Base-by-base conservation (phyloP, 92 coral and sea anemone species). In the Desmophyllum pertusum region DNA sequence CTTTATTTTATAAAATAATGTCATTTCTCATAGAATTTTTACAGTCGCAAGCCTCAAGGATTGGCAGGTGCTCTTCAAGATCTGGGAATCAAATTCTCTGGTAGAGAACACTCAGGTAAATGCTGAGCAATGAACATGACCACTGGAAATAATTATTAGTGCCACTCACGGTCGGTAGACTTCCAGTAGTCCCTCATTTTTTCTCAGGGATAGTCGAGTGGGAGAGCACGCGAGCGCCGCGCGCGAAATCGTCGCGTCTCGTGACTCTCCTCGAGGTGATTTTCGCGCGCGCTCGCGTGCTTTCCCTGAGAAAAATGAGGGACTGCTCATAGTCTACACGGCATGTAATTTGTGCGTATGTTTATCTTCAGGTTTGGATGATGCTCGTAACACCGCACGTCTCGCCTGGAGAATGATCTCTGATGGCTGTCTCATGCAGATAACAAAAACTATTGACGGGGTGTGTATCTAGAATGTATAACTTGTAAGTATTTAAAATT, bases 51-150 rank as follows among this genome's bases (percentile, higher is more conserved):
- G 75, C 97, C 97, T 0, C 89, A 86, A 25, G 97, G 97, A 25
- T 52, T 93, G 69, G 89, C 93, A n/a, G 97, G 97, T 36, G 95
- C 97, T 9, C 76, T 93, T 29, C 90, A 86, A 70, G 97, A 93
- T 37, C 76, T 93, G 13, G 97, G 97, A 17, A 88, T 93, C 38
- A 80, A 84, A 82, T 93, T 93, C 61, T 31, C 86, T 46, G 97
- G 97, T 6, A 83, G 97, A 80, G 90, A 93, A 70, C 97, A 93
- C 75, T 93, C 94, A 57, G 94, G 94, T 91, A 73, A n/a, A n/a
- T n/a, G n/a, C n/a, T n/a, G n/a, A n/a, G n/a, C n/a, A n/a, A n/a
- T n/a, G n/a, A n/a, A n/a, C n/a, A n/a, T n/a, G n/a, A n/a, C n/a
- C n/a, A n/a, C n/a, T n/a, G n/a, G n/a, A n/a, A n/a, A n/a, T n/a